Evolutionary conservation across 2,888 invertebrate genomes (phyloP).

Genomic region (Clostera curtula): DNA sequence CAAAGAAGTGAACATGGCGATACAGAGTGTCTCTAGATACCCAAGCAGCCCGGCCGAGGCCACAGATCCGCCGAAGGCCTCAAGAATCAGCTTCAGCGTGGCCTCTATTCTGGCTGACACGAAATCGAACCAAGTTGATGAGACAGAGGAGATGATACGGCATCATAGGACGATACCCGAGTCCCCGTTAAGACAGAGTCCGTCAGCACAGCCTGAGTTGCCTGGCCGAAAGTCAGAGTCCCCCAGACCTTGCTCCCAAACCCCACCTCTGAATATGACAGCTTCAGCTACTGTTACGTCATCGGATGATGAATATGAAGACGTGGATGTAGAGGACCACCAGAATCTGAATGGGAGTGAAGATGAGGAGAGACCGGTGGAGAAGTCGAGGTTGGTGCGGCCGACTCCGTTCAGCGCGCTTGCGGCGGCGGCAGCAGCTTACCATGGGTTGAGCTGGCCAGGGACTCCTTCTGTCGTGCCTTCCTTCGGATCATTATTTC

Average conservation of each 20-base stretch:
- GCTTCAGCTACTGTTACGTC: slow-evolving; percentile 66
- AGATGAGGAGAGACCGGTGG: slow-evolving; percentile 54
- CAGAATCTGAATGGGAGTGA: slow-evolving; percentile 73
- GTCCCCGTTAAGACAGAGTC: slow-evolving; percentile 37
- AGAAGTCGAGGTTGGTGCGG: slow-evolving; percentile 72
- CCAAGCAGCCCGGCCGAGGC: slow-evolving; percentile 79
- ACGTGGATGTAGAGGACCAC: slow-evolving; percentile 88
- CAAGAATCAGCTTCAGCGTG: slow-evolving; percentile 89
- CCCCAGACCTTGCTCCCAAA: slow-evolving; percentile 56
- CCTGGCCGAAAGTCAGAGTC: slow-evolving; percentile 59
- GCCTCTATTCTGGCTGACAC: slow-evolving; percentile 91
- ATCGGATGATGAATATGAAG: slow-evolving; percentile 79
- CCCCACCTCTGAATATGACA: slow-evolving; percentile 64
- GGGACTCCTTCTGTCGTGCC: slow-evolving; percentile 74
- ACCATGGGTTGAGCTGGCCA: slow-evolving; percentile 77
- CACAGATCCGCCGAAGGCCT: slow-evolving; percentile 76
- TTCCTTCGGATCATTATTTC: slow-evolving; percentile 79
- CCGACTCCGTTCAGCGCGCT: slow-evolving; percentile 84
- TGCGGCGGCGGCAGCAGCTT: slow-evolving; percentile 82
- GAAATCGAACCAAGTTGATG: slow-evolving; percentile 73
- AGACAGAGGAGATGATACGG: slow-evolving; percentile 63
- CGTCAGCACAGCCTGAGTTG: slow-evolving; percentile 60
- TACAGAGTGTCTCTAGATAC: slow-evolving; percentile 79
- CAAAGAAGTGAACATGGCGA: slow-evolving; percentile 79
- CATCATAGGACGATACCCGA: slow-evolving; percentile 70